phyloP scores from a whole-genome alignment of 2,797 vertebrate species.

The Rhyacichthys aspro region DNA sequence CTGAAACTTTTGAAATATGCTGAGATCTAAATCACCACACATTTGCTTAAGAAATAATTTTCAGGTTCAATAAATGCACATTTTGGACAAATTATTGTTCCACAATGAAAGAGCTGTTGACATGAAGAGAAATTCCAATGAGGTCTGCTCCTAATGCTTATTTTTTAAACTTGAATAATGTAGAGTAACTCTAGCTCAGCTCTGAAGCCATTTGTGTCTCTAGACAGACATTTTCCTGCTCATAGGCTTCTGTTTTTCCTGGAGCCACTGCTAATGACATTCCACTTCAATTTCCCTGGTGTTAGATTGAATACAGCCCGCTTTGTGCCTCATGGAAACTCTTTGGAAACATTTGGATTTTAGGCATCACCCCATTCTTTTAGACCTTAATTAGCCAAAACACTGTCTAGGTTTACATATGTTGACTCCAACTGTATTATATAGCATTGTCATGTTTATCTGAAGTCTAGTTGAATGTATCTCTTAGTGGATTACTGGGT shows the following conservation, averaged over 20 bases:
- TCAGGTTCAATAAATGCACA: neutral
- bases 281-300: conserved; percentile 26
- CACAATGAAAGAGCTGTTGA: conserved; percentile 30
- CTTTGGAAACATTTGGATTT: conserved; percentile 14
- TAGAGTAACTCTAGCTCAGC: conserved; percentile 43
- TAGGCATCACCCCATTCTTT: conserved; percentile 8
- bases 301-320: conserved; percentile 42
- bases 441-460: conserved; percentile 38
- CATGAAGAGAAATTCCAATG: conserved; percentile 36
- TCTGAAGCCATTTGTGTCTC: conserved; percentile 33
- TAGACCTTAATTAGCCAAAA: conserved; percentile 33
- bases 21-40: too few species aligned
- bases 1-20: too few species aligned
- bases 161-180: conserved; percentile 50
- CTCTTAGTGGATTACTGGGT: conserved; percentile 57
- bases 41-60: too few species aligned
- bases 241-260: conserved; percentile 26
- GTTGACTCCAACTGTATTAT: conserved; percentile 20
- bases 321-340: conserved; percentile 18
- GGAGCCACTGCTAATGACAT: conserved; percentile 39
- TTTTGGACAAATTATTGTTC: neutral
- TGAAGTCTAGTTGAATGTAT: conserved; percentile 28
- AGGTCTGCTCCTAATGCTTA: conserved; percentile 39
- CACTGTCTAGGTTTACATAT: conserved; percentile 39
- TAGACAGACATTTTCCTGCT: conserved; percentile 24